Evolutionary conservation across 35 echinoderm and acorn worm species (phyloP), one percentile per base, ranked within the genome.

Genomic region (Diadema setosum): DNA sequence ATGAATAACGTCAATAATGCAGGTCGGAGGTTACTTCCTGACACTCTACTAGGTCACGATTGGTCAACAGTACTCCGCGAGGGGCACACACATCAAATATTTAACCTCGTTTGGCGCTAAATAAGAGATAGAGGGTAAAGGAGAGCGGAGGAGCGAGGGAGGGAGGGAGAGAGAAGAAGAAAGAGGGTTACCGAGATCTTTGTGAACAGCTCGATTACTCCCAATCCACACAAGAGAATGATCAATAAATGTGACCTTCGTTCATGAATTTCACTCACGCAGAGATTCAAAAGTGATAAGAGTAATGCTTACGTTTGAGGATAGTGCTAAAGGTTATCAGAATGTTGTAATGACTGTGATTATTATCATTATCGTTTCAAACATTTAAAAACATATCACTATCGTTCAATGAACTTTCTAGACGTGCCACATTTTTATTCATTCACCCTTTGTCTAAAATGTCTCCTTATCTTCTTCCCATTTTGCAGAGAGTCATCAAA

Each of bases 1-100:
- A 78, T 78, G 73, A 44, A 44, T 42, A 78, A 78, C 73, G 73
- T 78, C 73, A 78, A 78, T 78, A 78, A 18, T 44, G 25, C 9
- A 44, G 17, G 73, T 78, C 73, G 44, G 25, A 78, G 73, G 73
- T 78, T 24, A 78, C 35, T 78, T 78, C 73, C 73, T 78, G 73
- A 78, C 73, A 78, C 73, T 78, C 73, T 78, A 41, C 17, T 78
- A 20, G 73, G 37, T 78, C 73, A 44, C 73, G 40, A 78, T 78
- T 78, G 39, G 73, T 78, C 73, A 78, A 78, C 40, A 78, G 44
- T 44, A 44, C 73, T 25, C 73, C 11, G 73, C 25, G 8, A 78
- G 39, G 73, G 73, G 73, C 73, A 78, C 73, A 17, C 73, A 78
- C 37, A 42, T 44, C 73, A 41, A 44, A 67, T 33, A 67, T 67